These are phyloP conservation scores for Ptilodon capucinus DNA, from an alignment of 2,888 invertebrate species.

Conservation along the genomic window DNA sequence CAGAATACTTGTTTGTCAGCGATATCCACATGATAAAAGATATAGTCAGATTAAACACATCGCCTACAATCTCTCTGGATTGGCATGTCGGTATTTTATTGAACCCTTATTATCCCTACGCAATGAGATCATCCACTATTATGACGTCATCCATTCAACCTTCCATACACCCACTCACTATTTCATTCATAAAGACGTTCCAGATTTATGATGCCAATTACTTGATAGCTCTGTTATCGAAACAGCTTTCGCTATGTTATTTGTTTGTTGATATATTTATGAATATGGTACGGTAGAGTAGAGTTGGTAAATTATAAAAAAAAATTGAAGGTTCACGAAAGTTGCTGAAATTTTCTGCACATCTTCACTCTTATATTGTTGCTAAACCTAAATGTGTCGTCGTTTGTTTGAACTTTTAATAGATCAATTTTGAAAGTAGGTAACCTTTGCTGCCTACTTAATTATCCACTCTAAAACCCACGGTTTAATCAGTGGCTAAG, in stretches of 20 bases:
- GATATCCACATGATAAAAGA: background rate
- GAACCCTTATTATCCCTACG: constrained; percentile 24
- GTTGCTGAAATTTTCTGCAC: too few species aligned
- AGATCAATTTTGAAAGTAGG: too few species aligned
- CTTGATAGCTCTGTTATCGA: constrained; percentile 23
- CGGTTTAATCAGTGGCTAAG: too few species aligned
- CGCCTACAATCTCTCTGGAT: constrained; percentile 3
- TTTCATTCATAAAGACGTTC: constrained; percentile 33
- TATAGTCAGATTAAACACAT: background rate
- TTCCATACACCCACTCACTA: constrained; percentile 28
- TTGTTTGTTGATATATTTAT: background rate
- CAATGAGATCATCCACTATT: constrained; percentile 24
- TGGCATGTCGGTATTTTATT: constrained; percentile 21
- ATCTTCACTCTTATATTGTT: too few species aligned
- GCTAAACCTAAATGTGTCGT: too few species aligned
- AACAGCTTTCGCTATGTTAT: constrained; percentile 10
- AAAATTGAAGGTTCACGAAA: too few species aligned
- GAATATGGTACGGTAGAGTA: background rate
- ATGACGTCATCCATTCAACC: constrained; percentile 36
- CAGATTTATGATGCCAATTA: constrained; percentile 18
- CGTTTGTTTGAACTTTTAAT: too few species aligned
- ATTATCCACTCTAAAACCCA: too few species aligned
- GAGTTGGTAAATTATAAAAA: too few species aligned
- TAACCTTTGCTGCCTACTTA: too few species aligned
- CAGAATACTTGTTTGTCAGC: background rate